Base-by-base conservation (phyloP, 1,140 invertebrate genomes). In the Andrena cerasifolii region DNA sequence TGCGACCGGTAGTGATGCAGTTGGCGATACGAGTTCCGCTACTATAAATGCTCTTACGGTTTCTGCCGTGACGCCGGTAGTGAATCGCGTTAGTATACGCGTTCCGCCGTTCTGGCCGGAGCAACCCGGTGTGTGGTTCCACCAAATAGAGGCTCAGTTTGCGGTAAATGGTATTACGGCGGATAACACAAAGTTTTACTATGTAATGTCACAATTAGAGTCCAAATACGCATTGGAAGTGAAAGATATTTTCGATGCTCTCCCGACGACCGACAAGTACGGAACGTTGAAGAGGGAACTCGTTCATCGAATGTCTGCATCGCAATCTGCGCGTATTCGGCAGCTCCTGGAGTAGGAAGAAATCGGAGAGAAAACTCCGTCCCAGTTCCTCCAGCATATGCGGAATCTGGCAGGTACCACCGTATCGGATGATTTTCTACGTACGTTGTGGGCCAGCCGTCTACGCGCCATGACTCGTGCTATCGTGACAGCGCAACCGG, bases 41-140 rank as follows among this genome's bases (percentile, higher is more conserved):
- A n/a, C n/a, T n/a, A n/a, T n/a, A n/a, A n/a, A n/a, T n/a, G n/a
- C n/a, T n/a, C n/a, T 14, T 47, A 14, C 8, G 16, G 45, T 14
- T 18, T 47, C 45, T 14, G 45, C 4, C 45, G 12, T 18, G 45
- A 47, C 16, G 45, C 26, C 53, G 0, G 59, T 43, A 16, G 21
- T 26, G 10, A 53, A 8, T 8, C 51, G 51, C 10, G 21, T 67
- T 28, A 4, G 18, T 21, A 54, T 74, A 3, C 67, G 53, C 0
- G 43, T 78, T 31, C 75, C 78, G 21, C 68, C 75, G n/a, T 83
- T 88, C 28, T 77, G 71, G 59, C 70, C 74, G 0, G 76, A 71
- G 3, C 63, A 85, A 21, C 75, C 75, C 2, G 61, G 12, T 10
- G 26, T 88, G 3, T 88, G 83, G 85, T 79, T 88, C 18, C 62